Conservation (phyloP, 1,140 invertebrate genomes). For the Cephus cinctus region DNA sequence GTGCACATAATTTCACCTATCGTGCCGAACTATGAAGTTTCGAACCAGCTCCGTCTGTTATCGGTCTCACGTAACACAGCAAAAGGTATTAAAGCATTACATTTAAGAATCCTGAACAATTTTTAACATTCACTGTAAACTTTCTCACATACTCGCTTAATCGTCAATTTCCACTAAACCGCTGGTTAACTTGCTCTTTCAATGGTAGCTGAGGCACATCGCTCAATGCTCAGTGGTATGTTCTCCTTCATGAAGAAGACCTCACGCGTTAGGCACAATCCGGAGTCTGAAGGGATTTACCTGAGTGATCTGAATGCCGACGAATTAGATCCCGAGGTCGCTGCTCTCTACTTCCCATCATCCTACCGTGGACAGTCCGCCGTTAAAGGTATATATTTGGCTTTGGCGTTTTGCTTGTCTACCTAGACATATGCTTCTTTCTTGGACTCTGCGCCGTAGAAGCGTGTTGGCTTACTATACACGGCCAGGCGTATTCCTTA, state of each 20-base stretch:
- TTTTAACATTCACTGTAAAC: too few species aligned
- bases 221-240: constrained; percentile 85
- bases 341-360: constrained; percentile 83
- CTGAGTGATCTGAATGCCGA: constrained; percentile 88
- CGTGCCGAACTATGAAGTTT: too few species aligned
- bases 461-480: too few species aligned
- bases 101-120: too few species aligned
- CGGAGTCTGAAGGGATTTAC: constrained; percentile 83
- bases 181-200: constrained; percentile 35
- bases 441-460: too few species aligned
- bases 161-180: constrained; percentile 31
- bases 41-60: too few species aligned
- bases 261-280: constrained; percentile 67
- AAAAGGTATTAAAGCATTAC: too few species aligned
- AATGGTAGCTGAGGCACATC: constrained; percentile 59
- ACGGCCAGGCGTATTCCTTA: too few species aligned
- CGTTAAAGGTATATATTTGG: constrained; percentile 38
- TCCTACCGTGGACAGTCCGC: constrained; percentile 44
- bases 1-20: too few species aligned
- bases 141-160: not conserved
- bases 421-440: too few species aligned
- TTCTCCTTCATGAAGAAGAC: constrained; percentile 90
- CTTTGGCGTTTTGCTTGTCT: not conserved
- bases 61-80: too few species aligned
- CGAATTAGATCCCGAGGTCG: constrained; percentile 85